phyloP scores from a whole-genome alignment of 2,113 vertebrate species.

The Eubucco bourcierii region DNA sequence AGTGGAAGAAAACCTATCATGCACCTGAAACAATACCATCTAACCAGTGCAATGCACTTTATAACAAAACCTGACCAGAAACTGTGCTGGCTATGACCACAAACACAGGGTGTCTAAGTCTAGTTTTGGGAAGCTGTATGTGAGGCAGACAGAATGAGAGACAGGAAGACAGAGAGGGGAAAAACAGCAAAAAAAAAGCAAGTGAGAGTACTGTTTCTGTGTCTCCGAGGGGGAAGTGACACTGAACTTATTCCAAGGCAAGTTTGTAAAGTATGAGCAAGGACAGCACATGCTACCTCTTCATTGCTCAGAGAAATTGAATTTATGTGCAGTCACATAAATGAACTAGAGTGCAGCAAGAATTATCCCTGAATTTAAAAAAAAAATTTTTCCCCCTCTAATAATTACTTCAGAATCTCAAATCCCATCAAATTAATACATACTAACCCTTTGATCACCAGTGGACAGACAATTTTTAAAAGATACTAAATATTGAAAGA shows the following conservation, averaged over 20 bases:
- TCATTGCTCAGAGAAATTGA: slow-evolving; percentile 4
- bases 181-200: neutral
- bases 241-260: neutral
- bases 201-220: neutral
- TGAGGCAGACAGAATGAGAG: neutral
- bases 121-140: neutral
- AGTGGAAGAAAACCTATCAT: neutral
- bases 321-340: slow-evolving; percentile 45
- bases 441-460: neutral
- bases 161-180: neutral
- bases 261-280: slow-evolving; percentile 13
- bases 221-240: neutral
- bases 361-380: slow-evolving; percentile 10
- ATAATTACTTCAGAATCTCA: slow-evolving; percentile 32
- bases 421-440: neutral
- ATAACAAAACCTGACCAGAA: neutral
- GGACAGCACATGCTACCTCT: neutral
- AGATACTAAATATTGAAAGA: neutral
- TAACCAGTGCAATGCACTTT: neutral
- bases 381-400: neutral
- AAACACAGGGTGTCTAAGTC: neutral
- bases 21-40: neutral
- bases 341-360: slow-evolving; percentile 1
- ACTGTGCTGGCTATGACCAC: neutral
- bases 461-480: slow-evolving; percentile 3